phyloP scores from a whole-genome alignment of 2,113 vertebrate species.

The Laterallus jamaicensis region DNA sequence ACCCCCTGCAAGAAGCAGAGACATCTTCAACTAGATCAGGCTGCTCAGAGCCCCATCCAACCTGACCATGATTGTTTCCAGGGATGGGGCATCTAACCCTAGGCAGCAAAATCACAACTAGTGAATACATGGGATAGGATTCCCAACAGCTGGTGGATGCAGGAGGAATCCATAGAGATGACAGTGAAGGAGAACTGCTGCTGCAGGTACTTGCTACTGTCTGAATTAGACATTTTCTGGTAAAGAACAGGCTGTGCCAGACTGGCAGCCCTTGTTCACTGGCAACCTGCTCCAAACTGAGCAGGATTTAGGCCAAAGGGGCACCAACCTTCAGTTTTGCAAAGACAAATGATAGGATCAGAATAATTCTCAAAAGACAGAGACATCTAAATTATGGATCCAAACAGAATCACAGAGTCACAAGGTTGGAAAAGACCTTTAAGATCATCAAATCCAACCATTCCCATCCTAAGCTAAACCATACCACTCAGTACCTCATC shows the following conservation, averaged over 20 bases:
- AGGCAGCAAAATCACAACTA: not conserved
- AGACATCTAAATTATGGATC: rapidly evolving
- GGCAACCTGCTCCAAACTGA: not conserved
- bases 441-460: no score
- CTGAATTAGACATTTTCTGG: not conserved
- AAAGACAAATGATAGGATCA: not conserved
- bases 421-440: no score
- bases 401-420: not conserved
- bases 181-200: not conserved
- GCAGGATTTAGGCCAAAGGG: not conserved
- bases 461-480: no score
- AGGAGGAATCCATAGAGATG: rapidly evolving
- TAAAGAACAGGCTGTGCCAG: not conserved
- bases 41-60: not conserved
- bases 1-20: not conserved
- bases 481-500: no score
- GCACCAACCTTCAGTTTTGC: not conserved
- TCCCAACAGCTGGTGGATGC: not conserved
- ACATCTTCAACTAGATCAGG: not conserved
- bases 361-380: not conserved
- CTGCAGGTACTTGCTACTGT: not conserved
- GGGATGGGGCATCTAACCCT: not conserved
- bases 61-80: not conserved
- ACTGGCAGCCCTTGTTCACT: not conserved
- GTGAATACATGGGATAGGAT: rapidly evolving